Evolutionary conservation across 2,888 invertebrate species (phyloP).

Genomic region (Stictocephala bisonia): DNA sequence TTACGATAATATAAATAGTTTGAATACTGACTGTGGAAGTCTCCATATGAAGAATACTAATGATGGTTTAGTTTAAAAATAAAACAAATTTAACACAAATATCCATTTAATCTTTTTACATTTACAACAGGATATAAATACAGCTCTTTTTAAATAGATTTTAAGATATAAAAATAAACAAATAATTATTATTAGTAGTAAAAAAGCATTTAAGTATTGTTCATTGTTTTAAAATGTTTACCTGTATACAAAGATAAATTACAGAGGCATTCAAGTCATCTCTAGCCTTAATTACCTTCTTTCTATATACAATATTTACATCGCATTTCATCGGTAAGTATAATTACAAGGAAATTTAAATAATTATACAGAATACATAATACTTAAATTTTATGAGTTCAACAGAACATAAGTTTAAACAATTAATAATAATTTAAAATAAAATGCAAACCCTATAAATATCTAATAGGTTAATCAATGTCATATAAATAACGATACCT

Average conservation of each 20-base stretch:
- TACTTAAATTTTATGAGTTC: no score
- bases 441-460: slow-evolving; percentile 19
- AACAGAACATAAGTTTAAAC: no score
- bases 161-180: slow-evolving; percentile 42
- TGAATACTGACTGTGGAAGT: no score
- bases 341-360: slow-evolving; percentile 38
- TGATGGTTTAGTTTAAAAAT: no score
- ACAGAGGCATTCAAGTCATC: slow-evolving; percentile 5
- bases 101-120: slow-evolving; percentile 39
- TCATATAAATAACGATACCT: slow-evolving; percentile 28
- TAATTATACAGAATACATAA: slow-evolving; percentile 35
- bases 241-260: slow-evolving; percentile 32
- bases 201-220: slow-evolving; percentile 40
- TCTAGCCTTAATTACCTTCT: background rate
- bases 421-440: slow-evolving; percentile 21
- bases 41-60: no score
- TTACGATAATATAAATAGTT: no score
- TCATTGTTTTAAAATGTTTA: slow-evolving; percentile 23
- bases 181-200: slow-evolving; percentile 40
- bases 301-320: slow-evolving; percentile 43
- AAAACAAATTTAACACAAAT: slow-evolving; percentile 24
- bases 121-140: slow-evolving; percentile 43
- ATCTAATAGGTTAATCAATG: no score
- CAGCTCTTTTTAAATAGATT: slow-evolving; percentile 43
- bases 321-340: slow-evolving; percentile 16